Base-by-base conservation (phyloP, 1,140 invertebrate species). In the Sipha flava region DNA sequence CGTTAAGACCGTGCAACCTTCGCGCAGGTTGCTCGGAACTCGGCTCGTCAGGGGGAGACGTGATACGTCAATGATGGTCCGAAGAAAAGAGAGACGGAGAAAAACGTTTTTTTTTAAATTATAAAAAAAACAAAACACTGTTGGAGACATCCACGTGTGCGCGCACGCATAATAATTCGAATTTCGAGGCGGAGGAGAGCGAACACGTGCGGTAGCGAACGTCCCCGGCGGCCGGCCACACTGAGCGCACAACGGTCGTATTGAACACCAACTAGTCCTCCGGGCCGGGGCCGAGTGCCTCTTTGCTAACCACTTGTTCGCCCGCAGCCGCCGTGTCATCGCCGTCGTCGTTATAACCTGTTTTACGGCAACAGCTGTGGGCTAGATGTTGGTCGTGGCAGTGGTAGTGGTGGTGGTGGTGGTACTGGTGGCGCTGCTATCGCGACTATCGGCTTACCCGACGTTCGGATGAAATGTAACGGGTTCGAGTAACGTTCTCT, bases 281-380 rank as follows among this genome's bases (percentile, higher is more conserved):
- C 29, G 1, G 7, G 2, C 6, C 6, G 6, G n/a, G 52, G 23
- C 52, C 12, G 9, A 9, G 31, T 26, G 23, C 26, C 54, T 62
- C 18, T 62, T 43, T 66, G 64, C 12, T 34, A 34, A 66, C 64
- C 64, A 66, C 64, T 66, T 66, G 64, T 66, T 66, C 43, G 64
- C 64, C 5, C 64, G n/a, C n/a, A n/a, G n/a, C n/a, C n/a, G n/a
- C n/a, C n/a, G n/a, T n/a, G n/a, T n/a, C n/a, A n/a, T n/a, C n/a
- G n/a, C n/a, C n/a, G 64, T 12, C 34, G 7, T 2, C 21, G 49
- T 10, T 12, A 0, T 43, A 66, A 66, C 64, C 64, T 66, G 64
- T 66, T 66, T 66, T 21, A 66, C 34, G 26, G 34, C 37, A 23
- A n/a, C n/a, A 10, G 62, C 7, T 3, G 34, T n/a, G 1, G 3